Evolutionary conservation across 2,888 invertebrate species (phyloP), one percentile per base, ranked within the genome.

Genomic region (Thyatira batis): DNA sequence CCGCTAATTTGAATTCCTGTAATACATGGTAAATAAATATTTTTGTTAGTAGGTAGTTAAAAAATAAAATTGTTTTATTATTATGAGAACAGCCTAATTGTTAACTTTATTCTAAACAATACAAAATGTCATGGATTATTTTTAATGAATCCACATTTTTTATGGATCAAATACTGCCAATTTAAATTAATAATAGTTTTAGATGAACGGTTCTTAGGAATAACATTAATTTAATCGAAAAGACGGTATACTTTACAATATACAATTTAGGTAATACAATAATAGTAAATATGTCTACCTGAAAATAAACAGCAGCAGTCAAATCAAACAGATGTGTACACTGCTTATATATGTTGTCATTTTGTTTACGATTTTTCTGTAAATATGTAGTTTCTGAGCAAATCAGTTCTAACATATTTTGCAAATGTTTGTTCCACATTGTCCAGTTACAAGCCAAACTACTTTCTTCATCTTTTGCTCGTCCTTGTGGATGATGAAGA

Each of bases 401-500:
- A 20, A 88, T 73, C 20, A 92, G 75, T 70, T 92, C 91, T 56
- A 84, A 68, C 20, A 91, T 87, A 57, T 77, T 84, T 48, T 80
- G 71, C 13, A 91, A 52, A 45, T 84, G 79, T 64, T 78, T 85
- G 57, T 83, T 81, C 92, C 92, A 92, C 5, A 67, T 57, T 5
- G 73, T 69, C 89, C 89, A 88, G 57, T 85, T 73, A 20, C 78
- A 63, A 0, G 89, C 90, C 39, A 87, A 58, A 55, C 87, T 80
- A 1, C 86, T 85, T 44, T 80, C 76, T 51, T 85, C 73, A 20
- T 61, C 64, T 39, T 75, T 71, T 9, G 64, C 60, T 54, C 75
- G 77, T 4, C 89, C 89, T 55, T 69, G 59, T 1, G 92, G 91
- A 58, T 92, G 89, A 60, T 92, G 92, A 27, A 92, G 67, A n/a